These are phyloP conservation scores for Xenopus tropicalis DNA, from an alignment of 2,113 vertebrate genomes.

Conservation along the genomic window UCB_Xtro_10.0 CM004447.2:140812001-140812500, in stretches of 20 bases:
- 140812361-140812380: conserved; percentile 13
- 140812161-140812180: no score
- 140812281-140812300: background rate
- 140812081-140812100: no score
- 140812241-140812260: conserved; percentile 25
- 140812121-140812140: no score
- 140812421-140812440: conserved; percentile 19
- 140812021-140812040: no score
- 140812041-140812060: no score
- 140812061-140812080: no score
- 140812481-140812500: conserved; percentile 37
- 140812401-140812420: conserved; percentile 19
- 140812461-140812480: conserved; percentile 42
- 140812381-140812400: conserved; percentile 6
- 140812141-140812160: no score
- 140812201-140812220: no score
- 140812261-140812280: background rate
- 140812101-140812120: no score
- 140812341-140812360: conserved; percentile 18
- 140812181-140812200: no score
- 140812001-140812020: no score
- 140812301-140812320: conserved; percentile 12
- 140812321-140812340: conserved; percentile 26
- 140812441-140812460: conserved; percentile 13
- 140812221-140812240: background rate